Percentiles rank a stretch among this genome's conserved stretches.
Evolutionary conservation across 2,797 vertebrate species (phyloP).

Genomic region (Helarctos malayanus): DNA sequence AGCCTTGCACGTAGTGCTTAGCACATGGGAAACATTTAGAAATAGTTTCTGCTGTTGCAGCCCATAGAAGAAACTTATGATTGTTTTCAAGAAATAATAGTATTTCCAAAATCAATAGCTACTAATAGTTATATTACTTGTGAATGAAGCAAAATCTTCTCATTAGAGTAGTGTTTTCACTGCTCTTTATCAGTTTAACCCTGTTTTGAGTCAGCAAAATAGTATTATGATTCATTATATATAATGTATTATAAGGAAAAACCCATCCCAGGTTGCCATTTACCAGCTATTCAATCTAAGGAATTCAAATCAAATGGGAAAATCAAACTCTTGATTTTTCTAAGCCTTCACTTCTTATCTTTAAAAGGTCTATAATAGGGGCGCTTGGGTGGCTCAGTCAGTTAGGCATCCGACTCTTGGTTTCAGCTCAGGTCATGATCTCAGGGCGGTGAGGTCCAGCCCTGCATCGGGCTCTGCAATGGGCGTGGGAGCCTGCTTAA

Average conservation of each 20-base stretch:
- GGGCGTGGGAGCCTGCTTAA: not conserved
- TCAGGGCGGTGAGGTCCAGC: not conserved
- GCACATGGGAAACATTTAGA: not conserved
- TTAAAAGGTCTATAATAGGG: constrained; percentile 3
- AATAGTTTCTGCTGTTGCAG: not conserved
- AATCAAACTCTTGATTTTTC: constrained; percentile 38
- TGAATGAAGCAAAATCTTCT: constrained; percentile 28
- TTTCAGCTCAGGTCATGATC: not conserved
- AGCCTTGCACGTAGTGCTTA: not conserved
- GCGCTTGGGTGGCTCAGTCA: not conserved
- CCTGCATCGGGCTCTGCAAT: not conserved
- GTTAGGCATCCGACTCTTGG: not conserved
- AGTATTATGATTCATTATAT: constrained; percentile 7
- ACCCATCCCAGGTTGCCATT: not conserved
- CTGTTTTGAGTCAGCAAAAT: not conserved
- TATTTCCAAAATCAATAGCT: constrained; percentile 50
- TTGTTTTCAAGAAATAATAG: constrained; percentile 44
- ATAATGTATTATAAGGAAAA: constrained; percentile 23
- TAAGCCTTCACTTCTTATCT: constrained; percentile 5
- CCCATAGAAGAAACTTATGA: not conserved
- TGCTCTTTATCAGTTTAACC: not conserved
- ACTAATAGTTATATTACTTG: not conserved
- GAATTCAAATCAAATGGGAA: not conserved
- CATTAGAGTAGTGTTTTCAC: not conserved
- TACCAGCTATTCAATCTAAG: not conserved